Evolutionary conservation across 1,140 invertebrate species (phyloP), one percentile per base, ranked within the genome.

Genomic region (Teleopsis dalmanni): DNA sequence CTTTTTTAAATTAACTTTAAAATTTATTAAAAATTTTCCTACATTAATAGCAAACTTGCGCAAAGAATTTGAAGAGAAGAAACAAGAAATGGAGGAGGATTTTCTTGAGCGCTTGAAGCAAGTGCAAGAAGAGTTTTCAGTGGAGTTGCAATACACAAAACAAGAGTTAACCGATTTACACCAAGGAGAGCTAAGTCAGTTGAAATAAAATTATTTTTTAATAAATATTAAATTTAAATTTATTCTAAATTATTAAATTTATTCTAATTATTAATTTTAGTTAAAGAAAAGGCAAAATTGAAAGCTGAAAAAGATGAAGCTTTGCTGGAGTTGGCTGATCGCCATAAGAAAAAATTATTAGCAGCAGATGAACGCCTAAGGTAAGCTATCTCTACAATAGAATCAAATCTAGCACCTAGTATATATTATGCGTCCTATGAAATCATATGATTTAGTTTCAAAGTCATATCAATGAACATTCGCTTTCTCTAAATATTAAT

Each of bases 121-220:
- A 52, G 63, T 71, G 8, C 68, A 67, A 47, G 63, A 70, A n/a
- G 65, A 71, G 41, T 71, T 70, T 44, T 57, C 61, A 40, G 62
- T 58, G 11, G 68, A 71, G 47, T 44, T 71, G 47, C 62, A 61
- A 41, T 43, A 57, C 2, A 56, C 58, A 34, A 70, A 60, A 11
- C 79, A 83, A 57, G 75, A 78, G 55, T 58, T 83, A 50, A 62
- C 72, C 18, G 63, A 75, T 22, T 59, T 77, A 46, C 76, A 81
- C 62, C 72, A 76, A 49, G 68, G 75, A 54, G 75, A 83, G 67
- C 58, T 83, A 57, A 75, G 80, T 82, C n/a, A 62, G 63, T 64
- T 50, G 9, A 11, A 11, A 16, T 14, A 44, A 21, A 45, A 4
- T 21, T n/a, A 37, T 37, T 36, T 18, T 14, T 36, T 37, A 10